Base-by-base conservation (phyloP, 2,113 vertebrate genomes). In the Charina bottae region DNA sequence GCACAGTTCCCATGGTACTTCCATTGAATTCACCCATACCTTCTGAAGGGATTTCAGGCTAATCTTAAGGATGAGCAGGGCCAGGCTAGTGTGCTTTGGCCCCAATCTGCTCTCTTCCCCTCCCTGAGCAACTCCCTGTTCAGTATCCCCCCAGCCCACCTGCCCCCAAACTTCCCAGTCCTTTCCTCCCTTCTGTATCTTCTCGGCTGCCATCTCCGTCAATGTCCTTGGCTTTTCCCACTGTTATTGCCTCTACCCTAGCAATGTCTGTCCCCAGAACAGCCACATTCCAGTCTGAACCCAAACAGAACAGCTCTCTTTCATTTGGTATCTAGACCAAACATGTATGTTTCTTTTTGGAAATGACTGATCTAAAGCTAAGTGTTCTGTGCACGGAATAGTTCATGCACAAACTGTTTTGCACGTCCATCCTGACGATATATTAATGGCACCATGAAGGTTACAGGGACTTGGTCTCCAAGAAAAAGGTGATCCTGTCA, bases 371-470 rank as follows among this genome's bases (percentile, higher is more conserved):
- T 17, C 64, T 28, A 33, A 37, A 37, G 68, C 6, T 2, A 72
- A 33, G 6, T 1, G 68, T n/a, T 17, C 64, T 72, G 12, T 15
- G 64, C 13, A 6, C n/a, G 42, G 42, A 42, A 42, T 2, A 42
- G 42, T 42, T 37, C 68, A 1, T 19, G 6, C 68, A 8, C 68
- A 72, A n/a, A 33, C 17, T 17, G 13, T 17, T n/a, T 33, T 72
- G 28, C n/a, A 19, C n/a, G 0, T 72, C 6, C 2, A 2, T 37
- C 33, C 2, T 2, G n/a, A 37, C 13, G n/a, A 72, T 2, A 33
- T 37, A 72, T 15, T 37, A 33, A 33, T 37, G 17, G 68, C 2
- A 2, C 5, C 68, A 33, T 17, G 15, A 37, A 37, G n/a, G 6
- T 37, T 72, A 33, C n/a, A 0, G 15, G n/a, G n/a, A 72, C 68